These are phyloP conservation scores for Ictalurus furcatus DNA, from an alignment of 2,113 vertebrate genomes.

Conservation along the genomic window DNA sequence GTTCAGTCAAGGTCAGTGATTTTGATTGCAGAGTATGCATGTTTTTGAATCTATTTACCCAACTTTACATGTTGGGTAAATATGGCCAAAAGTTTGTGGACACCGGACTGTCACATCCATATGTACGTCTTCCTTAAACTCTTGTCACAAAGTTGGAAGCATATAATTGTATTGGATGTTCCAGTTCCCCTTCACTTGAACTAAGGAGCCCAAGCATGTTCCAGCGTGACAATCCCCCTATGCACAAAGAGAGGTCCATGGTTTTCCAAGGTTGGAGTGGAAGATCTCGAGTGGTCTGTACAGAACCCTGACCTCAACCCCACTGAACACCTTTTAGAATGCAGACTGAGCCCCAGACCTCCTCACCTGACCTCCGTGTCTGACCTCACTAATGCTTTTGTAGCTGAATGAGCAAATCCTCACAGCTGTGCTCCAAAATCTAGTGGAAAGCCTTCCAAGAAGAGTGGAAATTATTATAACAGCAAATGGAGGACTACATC, in stretches of 20 bases:
- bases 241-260: background rate
- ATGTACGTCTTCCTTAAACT: background rate
- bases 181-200: background rate
- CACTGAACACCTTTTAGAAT: background rate
- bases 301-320: background rate
- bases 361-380: background rate
- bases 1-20: background rate
- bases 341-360: background rate
- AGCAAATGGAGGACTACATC: background rate
- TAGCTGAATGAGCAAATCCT: background rate
- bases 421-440: background rate
- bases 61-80: background rate
- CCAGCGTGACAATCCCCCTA: background rate
- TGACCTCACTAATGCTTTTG: background rate
- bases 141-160: background rate
- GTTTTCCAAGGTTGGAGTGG: background rate
- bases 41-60: background rate
- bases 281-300: background rate
- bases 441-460: background rate
- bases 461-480: background rate
- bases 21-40: background rate
- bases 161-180: background rate
- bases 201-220: background rate
- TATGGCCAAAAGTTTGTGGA: background rate
- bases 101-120: background rate